Evolutionary conservation across 2,113 vertebrate genomes (phyloP).

Genomic region (Leiothrix lutea): DNA sequence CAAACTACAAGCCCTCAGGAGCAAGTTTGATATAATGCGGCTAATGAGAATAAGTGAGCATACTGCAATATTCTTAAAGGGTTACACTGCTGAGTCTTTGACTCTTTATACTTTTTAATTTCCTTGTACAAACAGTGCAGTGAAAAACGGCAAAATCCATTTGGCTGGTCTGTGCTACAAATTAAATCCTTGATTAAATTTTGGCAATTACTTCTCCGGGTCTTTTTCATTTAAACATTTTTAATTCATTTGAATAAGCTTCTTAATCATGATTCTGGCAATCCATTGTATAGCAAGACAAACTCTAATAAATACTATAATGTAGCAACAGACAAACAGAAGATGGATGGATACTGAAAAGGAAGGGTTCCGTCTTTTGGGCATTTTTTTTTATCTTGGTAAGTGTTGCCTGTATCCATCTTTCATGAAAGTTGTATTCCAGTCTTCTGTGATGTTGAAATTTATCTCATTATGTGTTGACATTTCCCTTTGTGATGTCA

Average conservation of each 20-base stretch:
- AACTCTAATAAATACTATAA: constrained; percentile 66
- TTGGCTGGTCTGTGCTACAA: constrained; percentile 73
- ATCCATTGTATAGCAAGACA: constrained; percentile 59
- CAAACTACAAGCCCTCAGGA: constrained; percentile 59
- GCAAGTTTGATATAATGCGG: constrained; percentile 48
- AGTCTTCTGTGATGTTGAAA: not conserved
- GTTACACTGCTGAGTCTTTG: constrained; percentile 64
- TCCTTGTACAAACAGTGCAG: constrained; percentile 74
- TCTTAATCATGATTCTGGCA: constrained; percentile 77
- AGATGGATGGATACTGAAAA: constrained; percentile 37
- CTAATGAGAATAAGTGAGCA: constrained; percentile 72
- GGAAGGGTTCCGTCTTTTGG: not conserved
- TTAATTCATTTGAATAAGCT: constrained; percentile 78
- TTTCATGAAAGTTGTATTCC: not conserved
- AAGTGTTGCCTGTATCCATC: not conserved
- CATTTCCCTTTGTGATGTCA: constrained; percentile 37
- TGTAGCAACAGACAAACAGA: constrained; percentile 32
- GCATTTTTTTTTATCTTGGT: not conserved
- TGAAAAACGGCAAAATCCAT: constrained; percentile 73
- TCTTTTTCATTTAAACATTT: constrained; percentile 79
- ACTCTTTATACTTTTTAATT: constrained; percentile 79
- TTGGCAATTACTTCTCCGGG: constrained; percentile 76
- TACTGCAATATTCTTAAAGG: constrained; percentile 55
- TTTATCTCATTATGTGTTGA: constrained; percentile 36
- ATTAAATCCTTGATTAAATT: constrained; percentile 82